Percentiles rank a stretch among this genome's conserved stretches.
These are phyloP conservation scores for Lithophane semibrunnea DNA, from an alignment of 2,888 invertebrate genomes.

Conservation along the genomic window DNA sequence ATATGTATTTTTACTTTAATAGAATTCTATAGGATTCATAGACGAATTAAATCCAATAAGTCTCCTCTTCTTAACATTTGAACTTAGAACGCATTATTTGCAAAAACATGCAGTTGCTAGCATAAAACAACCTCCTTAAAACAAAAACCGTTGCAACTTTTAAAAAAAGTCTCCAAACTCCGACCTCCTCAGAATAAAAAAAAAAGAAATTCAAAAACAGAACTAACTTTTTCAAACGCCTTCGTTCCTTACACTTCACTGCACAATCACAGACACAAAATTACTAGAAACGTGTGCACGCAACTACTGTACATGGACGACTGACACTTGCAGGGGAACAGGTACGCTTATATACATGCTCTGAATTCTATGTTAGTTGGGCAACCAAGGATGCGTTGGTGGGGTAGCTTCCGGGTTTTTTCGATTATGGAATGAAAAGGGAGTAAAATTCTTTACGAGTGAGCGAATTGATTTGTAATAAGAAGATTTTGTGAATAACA, in stretches of 20 bases:
- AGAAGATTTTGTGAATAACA: too few species aligned
- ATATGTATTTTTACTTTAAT: background rate
- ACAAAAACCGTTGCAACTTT: background rate
- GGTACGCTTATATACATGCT: slow-evolving; percentile 75
- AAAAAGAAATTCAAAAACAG: slow-evolving; percentile 16
- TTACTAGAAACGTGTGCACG: slow-evolving; percentile 45
- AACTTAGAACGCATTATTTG: background rate
- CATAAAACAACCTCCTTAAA: background rate
- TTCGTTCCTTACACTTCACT: slow-evolving; percentile 60
- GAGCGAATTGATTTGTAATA: background rate
- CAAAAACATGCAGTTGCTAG: slow-evolving; percentile 14
- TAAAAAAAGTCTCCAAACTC: background rate
- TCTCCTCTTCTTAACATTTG: background rate
- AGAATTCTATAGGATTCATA: background rate
- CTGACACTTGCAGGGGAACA: slow-evolving; percentile 55
- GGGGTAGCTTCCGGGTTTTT: slow-evolving; percentile 70
- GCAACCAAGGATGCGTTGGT: slow-evolving; percentile 69
- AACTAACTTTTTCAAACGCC: slow-evolving; percentile 62
- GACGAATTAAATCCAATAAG: background rate
- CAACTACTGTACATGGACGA: slow-evolving; percentile 35
- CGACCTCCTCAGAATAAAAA: background rate
- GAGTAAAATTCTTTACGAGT: slow-evolving; percentile 31
- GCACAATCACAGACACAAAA: slow-evolving; percentile 61
- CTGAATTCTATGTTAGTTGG: slow-evolving; percentile 71
- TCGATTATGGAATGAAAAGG: slow-evolving; percentile 45